phyloP scores from a whole-genome alignment of 1,140 invertebrate species.

The Drosophila cardini region DNA sequence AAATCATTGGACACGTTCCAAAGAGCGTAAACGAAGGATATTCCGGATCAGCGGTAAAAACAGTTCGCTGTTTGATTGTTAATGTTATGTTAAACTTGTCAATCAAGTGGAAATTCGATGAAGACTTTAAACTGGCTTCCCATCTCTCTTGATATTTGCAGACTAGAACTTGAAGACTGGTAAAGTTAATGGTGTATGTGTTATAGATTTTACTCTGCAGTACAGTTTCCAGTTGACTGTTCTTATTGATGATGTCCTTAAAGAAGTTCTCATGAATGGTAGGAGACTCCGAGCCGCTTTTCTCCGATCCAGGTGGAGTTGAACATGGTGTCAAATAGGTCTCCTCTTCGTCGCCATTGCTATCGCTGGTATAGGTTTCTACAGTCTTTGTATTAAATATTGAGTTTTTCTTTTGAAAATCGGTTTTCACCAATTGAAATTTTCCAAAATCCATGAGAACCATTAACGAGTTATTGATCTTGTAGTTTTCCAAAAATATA shows the following conservation, averaged over 20 bases:
- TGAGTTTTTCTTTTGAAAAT: constrained; percentile 58
- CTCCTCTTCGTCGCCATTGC: constrained; percentile 86
- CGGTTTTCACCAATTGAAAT: constrained; percentile 89
- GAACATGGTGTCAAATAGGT: constrained; percentile 96
- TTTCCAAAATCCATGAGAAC: constrained; percentile 94
- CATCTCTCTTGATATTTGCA: constrained; percentile 95
- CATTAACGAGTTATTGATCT: constrained; percentile 90
- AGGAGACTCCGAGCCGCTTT: constrained; percentile 86
- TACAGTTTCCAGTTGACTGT: constrained; percentile 87
- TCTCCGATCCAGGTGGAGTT: constrained; percentile 93
- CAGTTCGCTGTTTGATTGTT: constrained; percentile 91
- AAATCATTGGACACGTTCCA: constrained; percentile 93
- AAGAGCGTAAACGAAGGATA: constrained; percentile 93
- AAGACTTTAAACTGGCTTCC: constrained; percentile 92
- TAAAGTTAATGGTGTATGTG: constrained; percentile 93
- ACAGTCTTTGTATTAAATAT: constrained; percentile 30
- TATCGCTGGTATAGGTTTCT: constrained; percentile 33
- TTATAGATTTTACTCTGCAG: constrained; percentile 92
- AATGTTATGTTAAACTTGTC: constrained; percentile 96
- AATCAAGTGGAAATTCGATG: constrained; percentile 93
- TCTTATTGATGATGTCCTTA: constrained; percentile 64
- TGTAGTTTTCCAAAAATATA: constrained; percentile 93
- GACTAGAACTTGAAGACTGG: constrained; percentile 94
- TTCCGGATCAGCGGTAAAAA: constrained; percentile 92
- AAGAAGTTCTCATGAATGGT: constrained; percentile 51